Conservation (phyloP, 1,140 invertebrate species). For the Acyrthosiphon pisum region DNA sequence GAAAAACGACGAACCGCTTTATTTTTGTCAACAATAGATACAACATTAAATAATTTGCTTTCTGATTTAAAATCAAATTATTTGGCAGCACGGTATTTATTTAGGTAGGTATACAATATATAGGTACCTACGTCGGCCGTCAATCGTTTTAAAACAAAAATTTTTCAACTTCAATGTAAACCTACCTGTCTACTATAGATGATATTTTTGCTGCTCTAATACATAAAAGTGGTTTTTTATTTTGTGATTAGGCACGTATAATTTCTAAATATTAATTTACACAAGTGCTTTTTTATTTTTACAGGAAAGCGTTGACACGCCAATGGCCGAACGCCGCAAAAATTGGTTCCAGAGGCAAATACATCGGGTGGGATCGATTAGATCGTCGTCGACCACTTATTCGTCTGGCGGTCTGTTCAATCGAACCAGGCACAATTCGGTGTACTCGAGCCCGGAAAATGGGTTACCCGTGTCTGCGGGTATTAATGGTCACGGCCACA, state of each 20-base stretch:
- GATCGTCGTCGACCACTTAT: constrained; percentile 82
- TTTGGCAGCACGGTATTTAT: too few species aligned
- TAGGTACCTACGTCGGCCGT: too few species aligned
- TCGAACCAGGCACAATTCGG: constrained; percentile 73
- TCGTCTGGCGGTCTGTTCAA: constrained; percentile 78
- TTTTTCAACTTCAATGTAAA: too few species aligned
- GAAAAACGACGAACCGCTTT: too few species aligned
- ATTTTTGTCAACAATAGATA: too few species aligned
- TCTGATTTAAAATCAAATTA: too few species aligned
- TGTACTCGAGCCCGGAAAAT: constrained; percentile 80
- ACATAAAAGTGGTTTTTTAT: background rate
- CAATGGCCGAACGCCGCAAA: constrained; percentile 81
- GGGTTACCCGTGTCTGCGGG: constrained; percentile 64
- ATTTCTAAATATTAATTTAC: background rate
- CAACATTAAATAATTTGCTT: too few species aligned
- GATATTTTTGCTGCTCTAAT: background rate
- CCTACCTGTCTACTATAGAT: background rate
- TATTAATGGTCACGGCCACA: constrained; percentile 61
- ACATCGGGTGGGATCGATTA: constrained; percentile 79
- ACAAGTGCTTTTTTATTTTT: background rate
- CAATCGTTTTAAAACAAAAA: too few species aligned
- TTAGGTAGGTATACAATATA: too few species aligned
- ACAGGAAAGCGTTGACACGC: constrained; percentile 86
- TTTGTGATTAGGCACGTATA: background rate
- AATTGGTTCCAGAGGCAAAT: constrained; percentile 86